A percentile compares a stretch with the other conserved stretches of the same genome.
phyloP scores from a whole-genome alignment of 1,140 invertebrate genomes.

The Thalassaphorura encarpata region DNA sequence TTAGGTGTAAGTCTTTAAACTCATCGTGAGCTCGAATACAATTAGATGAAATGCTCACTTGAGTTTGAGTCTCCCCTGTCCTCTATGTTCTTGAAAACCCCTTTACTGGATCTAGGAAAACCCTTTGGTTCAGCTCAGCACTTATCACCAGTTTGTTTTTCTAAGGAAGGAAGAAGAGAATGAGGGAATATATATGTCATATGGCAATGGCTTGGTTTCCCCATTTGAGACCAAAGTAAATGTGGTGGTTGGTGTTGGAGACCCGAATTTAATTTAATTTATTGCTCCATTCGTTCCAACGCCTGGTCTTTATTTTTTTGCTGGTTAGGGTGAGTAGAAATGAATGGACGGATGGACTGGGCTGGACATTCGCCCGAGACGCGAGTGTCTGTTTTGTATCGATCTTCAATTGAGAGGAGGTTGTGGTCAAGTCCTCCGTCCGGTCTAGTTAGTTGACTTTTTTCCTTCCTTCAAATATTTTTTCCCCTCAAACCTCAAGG shows the following conservation, averaged over 20 bases:
- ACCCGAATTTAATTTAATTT: neutral
- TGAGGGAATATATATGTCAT: no score
- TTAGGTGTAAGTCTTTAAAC: conserved; percentile 19
- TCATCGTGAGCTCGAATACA: conserved; percentile 17
- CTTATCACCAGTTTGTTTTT: neutral
- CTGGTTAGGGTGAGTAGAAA: neutral
- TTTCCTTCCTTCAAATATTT: no score
- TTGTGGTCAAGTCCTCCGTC: neutral
- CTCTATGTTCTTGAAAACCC: neutral
- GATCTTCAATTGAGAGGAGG: neutral
- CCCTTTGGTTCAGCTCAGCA: neutral
- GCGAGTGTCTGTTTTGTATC: neutral
- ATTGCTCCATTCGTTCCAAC: neutral
- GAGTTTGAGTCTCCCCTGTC: neutral
- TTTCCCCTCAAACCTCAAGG: no score
- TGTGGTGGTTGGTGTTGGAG: neutral
- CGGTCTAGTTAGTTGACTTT: no score
- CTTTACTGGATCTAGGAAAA: neutral
- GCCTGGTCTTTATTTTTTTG: neutral
- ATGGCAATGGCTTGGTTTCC: no score
- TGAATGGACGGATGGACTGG: neutral
- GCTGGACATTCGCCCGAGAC: neutral
- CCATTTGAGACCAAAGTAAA: neutral
- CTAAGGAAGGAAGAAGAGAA: neutral
- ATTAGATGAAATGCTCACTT: conserved; percentile 14